These are phyloP conservation scores for Drosophila baimaii DNA, from an alignment of 1,140 invertebrate genomes.

Conservation along the genomic window DNA sequence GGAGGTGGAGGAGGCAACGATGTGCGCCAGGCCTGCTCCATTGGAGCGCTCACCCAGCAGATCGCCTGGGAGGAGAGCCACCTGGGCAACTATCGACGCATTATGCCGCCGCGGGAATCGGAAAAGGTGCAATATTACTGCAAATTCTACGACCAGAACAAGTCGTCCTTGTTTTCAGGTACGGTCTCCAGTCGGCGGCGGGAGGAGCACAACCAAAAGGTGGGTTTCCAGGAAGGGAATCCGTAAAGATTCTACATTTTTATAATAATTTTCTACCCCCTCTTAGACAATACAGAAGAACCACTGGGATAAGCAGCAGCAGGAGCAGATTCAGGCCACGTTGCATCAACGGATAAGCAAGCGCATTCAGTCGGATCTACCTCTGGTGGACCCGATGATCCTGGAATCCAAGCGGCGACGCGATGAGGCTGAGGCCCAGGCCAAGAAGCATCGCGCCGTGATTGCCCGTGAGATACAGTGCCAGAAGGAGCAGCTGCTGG, in stretches of 20 bases:
- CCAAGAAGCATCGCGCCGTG: slow-evolving; percentile 39
- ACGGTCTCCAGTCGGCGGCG: slow-evolving; percentile 86
- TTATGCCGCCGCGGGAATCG: slow-evolving; percentile 71
- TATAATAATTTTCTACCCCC: no score
- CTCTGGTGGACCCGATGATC: slow-evolving; percentile 7
- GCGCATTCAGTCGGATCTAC: background rate
- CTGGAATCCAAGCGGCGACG: slow-evolving; percentile 2
- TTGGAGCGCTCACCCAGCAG: slow-evolving; percentile 86
- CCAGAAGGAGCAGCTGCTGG: slow-evolving; percentile 38
- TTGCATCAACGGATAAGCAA: background rate
- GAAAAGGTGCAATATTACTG: slow-evolving; percentile 74
- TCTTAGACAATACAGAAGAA: slow-evolving; percentile 13
- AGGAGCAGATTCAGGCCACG: background rate
- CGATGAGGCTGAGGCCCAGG: slow-evolving; percentile 16
- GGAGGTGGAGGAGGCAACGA: background rate
- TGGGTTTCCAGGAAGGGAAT: background rate
- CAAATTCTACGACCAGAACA: slow-evolving; percentile 87
- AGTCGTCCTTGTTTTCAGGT: slow-evolving; percentile 88
- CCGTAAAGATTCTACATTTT: background rate
- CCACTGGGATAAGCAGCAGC: background rate
- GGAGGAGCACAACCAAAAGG: slow-evolving; percentile 23
- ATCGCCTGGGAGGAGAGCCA: slow-evolving; percentile 91
- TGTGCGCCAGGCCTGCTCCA: slow-evolving; percentile 41
- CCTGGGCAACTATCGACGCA: slow-evolving; percentile 88
- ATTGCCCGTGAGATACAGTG: slow-evolving; percentile 31